Evolutionary conservation across 2,888 invertebrate genomes (phyloP).

Genomic region (Campopleginae sp.): DNA sequence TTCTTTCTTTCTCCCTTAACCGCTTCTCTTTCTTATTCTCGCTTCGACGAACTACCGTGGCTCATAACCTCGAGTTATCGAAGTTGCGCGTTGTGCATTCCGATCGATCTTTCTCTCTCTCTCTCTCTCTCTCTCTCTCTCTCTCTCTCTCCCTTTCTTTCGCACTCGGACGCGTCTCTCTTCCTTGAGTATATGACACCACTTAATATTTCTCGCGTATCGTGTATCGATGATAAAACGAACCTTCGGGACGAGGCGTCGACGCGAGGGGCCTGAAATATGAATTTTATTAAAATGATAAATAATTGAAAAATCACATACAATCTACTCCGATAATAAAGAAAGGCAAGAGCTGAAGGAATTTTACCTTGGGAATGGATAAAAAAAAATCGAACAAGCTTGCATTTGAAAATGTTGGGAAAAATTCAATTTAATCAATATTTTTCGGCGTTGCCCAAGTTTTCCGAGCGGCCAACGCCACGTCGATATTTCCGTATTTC

Average conservation of each 20-base stretch:
- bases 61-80: constrained; percentile 68
- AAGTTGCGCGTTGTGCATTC: constrained; percentile 58
- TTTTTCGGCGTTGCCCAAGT: neutral
- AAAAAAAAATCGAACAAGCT: neutral
- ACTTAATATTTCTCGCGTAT: constrained; percentile 63
- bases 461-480: neutral
- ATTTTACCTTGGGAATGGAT: neutral
- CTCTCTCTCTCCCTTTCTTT: constrained; percentile 16
- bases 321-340: neutral
- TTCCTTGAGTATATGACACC: constrained; percentile 18
- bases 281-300: constrained; percentile 35
- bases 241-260: constrained; percentile 39
- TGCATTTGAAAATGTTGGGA: neutral
- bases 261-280: constrained; percentile 43
- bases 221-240: constrained; percentile 59
- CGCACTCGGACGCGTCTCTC: neutral
- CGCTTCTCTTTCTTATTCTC: constrained; percentile 43
- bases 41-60: constrained; percentile 54
- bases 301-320: neutral
- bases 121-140: constrained; percentile 22
- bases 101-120: constrained; percentile 41
- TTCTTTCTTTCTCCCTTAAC: constrained; percentile 51
- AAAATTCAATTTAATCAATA: neutral
- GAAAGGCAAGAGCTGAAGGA: neutral
- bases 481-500: neutral